Conservation (phyloP, 2,888 invertebrate genomes). For the Diadegma fenestrale region DNA sequence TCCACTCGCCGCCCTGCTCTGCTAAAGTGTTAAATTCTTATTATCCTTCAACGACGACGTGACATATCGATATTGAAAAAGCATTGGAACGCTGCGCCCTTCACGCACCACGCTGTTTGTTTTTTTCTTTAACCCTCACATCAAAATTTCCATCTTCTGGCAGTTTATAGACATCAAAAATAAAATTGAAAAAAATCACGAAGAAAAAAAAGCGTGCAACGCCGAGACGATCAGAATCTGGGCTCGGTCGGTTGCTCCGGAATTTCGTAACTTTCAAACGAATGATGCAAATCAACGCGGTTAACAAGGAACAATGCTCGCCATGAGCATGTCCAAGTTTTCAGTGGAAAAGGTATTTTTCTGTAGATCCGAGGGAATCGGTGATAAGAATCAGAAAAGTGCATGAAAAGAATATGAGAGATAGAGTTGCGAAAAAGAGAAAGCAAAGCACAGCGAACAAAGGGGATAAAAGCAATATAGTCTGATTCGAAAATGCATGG, state of each 20-base stretch:
- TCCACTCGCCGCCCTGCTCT: not conserved
- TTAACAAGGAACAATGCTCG: not conserved
- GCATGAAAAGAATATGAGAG: not conserved
- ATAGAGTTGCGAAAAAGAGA: not conserved
- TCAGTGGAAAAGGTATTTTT: slow-evolving; percentile 48
- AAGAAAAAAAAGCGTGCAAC: slow-evolving; percentile 18
- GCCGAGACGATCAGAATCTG: slow-evolving; percentile 24
- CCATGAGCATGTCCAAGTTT: slow-evolving; percentile 35
- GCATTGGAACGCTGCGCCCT: slow-evolving; percentile 38
- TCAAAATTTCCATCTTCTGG: not conserved
- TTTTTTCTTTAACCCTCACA: slow-evolving; percentile 19
- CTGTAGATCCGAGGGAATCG: not conserved
- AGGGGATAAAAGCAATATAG: slow-evolving; percentile 16
- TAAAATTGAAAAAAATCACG: not conserved
- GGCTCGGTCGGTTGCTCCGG: slow-evolving; percentile 32
- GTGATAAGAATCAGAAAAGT: slow-evolving; percentile 4
- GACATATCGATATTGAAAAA: not conserved
- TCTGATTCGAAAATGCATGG: slow-evolving; percentile 25
- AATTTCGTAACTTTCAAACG: not conserved
- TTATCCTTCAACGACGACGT: not conserved
- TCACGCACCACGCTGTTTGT: slow-evolving; percentile 18
- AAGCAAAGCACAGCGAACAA: slow-evolving; percentile 7
- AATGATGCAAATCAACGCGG: slow-evolving; percentile 1
- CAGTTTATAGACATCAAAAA: not conserved
- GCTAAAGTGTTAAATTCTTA: not conserved